Evolutionary conservation across 2,113 vertebrate species (phyloP).

Genomic region (Nettapus auritus): DNA sequence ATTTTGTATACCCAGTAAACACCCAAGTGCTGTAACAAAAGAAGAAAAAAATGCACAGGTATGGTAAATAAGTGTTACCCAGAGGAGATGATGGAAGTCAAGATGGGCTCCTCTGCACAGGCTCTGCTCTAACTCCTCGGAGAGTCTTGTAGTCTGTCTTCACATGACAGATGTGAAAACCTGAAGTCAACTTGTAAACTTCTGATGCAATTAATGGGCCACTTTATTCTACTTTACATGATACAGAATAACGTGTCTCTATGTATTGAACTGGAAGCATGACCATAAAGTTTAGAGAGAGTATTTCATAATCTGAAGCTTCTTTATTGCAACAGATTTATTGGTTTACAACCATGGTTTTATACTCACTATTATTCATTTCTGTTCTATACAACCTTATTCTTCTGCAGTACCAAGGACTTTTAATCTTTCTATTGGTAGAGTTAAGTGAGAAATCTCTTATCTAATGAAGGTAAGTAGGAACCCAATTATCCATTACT

Average conservation of each 20-base stretch:
- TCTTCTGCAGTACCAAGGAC: constrained; percentile 9
- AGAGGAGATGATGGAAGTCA: not conserved
- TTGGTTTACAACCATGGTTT: constrained; percentile 21
- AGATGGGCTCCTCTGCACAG: not conserved
- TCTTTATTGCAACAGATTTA: constrained; percentile 14
- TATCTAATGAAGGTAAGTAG: constrained; percentile 30
- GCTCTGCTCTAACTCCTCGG: not conserved
- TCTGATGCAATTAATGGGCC: constrained; percentile 24
- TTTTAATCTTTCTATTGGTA: constrained; percentile 28
- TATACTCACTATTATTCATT: constrained; percentile 30
- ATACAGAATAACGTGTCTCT: not conserved
- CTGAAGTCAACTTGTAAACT: not conserved
- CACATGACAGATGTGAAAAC: not conserved
- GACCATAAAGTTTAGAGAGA: constrained; percentile 13
- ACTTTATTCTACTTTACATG: constrained; percentile 4
- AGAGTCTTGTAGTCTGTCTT: not conserved
- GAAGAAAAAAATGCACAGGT: not conserved
- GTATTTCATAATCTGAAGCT: not conserved
- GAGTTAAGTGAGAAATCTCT: constrained; percentile 39
- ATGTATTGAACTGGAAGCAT: not conserved
- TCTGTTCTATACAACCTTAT: constrained; percentile 18
- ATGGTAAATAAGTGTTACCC: not conserved
- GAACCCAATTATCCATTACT: constrained; percentile 35
- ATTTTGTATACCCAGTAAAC: not conserved
- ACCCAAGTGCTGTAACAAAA: rapidly evolving